Percentiles rank a stretch among this genome's conserved stretches.
phyloP scores from a whole-genome alignment of 2,888 invertebrate genomes.

The Calameuta pallipes region DNA sequence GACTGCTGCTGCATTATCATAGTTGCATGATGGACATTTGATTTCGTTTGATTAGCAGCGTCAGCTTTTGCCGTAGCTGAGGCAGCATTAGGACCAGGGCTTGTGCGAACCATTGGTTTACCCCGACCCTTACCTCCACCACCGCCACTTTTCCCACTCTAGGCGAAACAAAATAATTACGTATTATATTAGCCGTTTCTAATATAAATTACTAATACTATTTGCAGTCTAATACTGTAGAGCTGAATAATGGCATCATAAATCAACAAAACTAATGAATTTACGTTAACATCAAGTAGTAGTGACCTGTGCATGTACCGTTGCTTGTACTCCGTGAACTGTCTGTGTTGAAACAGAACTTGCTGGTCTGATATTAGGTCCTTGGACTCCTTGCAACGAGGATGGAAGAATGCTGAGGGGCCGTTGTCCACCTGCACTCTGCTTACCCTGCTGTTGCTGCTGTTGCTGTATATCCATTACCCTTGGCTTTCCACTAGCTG shows the following conservation, averaged over 20 bases:
- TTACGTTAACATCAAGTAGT: conserved; percentile 15
- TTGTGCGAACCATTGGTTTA: conserved; percentile 75
- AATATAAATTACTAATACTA: not conserved
- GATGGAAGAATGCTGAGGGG: conserved; percentile 73
- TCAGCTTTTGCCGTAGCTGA: conserved; percentile 72
- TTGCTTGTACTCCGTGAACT: conserved; percentile 64
- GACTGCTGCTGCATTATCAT: conserved; percentile 54
- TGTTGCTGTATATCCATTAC: conserved; percentile 66
- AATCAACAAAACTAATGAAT: not conserved
- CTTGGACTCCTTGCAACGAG: conserved; percentile 66
- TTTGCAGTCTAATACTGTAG: not conserved
- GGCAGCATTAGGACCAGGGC: conserved; percentile 74
- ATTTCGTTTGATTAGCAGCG: conserved; percentile 79
- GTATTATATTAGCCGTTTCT: conserved; percentile 1
- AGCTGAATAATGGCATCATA: not conserved
- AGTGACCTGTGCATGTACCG: conserved; percentile 61
- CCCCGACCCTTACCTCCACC: conserved; percentile 75
- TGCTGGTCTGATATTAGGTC: conserved; percentile 77
- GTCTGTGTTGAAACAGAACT: conserved; percentile 91
- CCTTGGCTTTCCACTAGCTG: conserved; percentile 60
- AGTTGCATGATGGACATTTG: conserved; percentile 52
- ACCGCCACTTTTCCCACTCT: conserved; percentile 61
- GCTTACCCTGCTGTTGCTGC: conserved; percentile 51
- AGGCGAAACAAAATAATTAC: conserved; percentile 37
- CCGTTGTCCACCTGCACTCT: conserved; percentile 53